phyloP scores from a whole-genome alignment of 2,888 invertebrate species.

The Nephrotoma flavescens region DNA sequence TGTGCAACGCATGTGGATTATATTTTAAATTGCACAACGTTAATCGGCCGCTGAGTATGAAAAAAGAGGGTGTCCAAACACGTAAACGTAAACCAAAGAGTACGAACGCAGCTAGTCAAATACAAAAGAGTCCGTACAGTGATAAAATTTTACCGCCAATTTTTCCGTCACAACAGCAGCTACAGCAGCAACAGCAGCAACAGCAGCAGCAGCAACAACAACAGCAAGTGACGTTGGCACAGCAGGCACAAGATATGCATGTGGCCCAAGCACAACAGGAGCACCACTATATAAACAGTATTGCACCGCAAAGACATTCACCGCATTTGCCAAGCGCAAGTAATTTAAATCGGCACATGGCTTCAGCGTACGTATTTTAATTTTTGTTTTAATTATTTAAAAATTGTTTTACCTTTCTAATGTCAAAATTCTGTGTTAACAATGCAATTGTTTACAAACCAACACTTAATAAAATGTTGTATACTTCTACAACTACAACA shows the following conservation, averaged over 20 bases:
- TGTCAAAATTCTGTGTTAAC: too few species aligned
- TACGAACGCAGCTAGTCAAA: conserved; percentile 12
- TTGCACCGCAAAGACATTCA: conserved; percentile 30
- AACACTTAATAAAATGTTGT: too few species aligned
- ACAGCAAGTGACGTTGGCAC: background rate
- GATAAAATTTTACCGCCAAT: conserved; percentile 17
- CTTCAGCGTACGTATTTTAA: conserved; percentile 32
- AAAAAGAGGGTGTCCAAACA: conserved; percentile 97
- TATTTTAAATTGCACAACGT: conserved; percentile 10
- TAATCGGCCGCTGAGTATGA: conserved; percentile 91
- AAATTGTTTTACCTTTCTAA: too few species aligned
- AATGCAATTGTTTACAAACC: too few species aligned
- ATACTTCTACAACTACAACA: too few species aligned
- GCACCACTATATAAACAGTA: conserved; percentile 19
- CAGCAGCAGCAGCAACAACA: background rate
- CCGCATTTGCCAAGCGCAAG: conserved; percentile 37
- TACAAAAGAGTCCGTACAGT: conserved; percentile 1
- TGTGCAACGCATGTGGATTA: conserved; percentile 68
- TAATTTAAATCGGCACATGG: conserved; percentile 36
- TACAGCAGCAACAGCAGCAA: background rate
- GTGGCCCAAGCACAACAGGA: conserved; percentile 10
- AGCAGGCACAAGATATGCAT: background rate
- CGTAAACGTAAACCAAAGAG: conserved; percentile 82
- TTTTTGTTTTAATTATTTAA: background rate
- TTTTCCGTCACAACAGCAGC: conserved; percentile 27